Evolutionary conservation across 2,797 vertebrate genomes (phyloP).

Genomic region (Pelobates cultripes): DNA sequence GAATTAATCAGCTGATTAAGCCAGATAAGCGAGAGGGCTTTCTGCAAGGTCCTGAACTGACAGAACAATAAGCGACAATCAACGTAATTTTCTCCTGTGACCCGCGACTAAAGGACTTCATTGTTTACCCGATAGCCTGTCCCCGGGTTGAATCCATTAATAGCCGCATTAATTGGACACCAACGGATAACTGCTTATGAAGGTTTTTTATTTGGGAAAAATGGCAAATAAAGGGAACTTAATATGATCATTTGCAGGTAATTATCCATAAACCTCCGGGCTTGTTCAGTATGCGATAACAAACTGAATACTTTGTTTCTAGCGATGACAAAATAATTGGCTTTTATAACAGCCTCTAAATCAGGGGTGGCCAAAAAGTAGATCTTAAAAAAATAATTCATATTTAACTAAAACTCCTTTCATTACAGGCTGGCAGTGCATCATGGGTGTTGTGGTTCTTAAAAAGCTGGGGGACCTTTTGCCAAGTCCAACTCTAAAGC

Average conservation of each 20-base stretch:
- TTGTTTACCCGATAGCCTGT: conserved; percentile 37
- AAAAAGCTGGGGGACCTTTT: too few species aligned
- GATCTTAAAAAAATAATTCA: too few species aligned
- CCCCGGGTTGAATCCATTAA: conserved; percentile 38
- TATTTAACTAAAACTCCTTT: too few species aligned
- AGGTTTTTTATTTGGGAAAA: conserved; percentile 16
- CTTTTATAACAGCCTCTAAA: too few species aligned
- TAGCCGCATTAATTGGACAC: conserved; percentile 41
- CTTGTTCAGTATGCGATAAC: not conserved
- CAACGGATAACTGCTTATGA: conserved; percentile 35
- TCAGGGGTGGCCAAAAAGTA: too few species aligned
- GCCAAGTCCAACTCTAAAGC: too few species aligned
- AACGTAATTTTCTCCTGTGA: conserved; percentile 45
- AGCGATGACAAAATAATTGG: too few species aligned
- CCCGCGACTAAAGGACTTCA: conserved; percentile 44
- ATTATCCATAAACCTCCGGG: conserved; percentile 17
- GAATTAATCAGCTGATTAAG: conserved; percentile 47
- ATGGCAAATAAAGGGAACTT: conserved; percentile 25
- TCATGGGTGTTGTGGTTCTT: too few species aligned
- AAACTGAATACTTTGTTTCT: too few species aligned
- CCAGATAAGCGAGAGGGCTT: conserved; percentile 7
- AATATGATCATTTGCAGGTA: conserved; percentile 14
- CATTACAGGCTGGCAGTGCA: too few species aligned
- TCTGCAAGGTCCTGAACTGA: conserved; percentile 37
- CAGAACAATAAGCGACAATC: conserved; percentile 37